phyloP scores from a whole-genome alignment of 2,888 invertebrate genomes.

The Perithous albicinctus region DNA sequence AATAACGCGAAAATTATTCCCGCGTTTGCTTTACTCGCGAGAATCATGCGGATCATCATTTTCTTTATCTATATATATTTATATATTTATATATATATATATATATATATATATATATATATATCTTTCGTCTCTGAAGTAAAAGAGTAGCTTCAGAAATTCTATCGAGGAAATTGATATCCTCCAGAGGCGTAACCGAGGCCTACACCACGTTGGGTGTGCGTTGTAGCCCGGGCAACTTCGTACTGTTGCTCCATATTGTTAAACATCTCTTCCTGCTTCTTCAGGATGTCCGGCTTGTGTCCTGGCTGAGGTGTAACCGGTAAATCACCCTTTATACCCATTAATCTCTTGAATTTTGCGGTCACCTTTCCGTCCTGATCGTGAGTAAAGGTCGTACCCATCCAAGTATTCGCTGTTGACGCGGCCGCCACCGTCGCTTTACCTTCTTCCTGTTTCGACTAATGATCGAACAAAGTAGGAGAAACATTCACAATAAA shows the following conservation, averaged over 20 bases:
- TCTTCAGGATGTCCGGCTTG: conserved; percentile 88
- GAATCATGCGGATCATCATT: conserved; percentile 27
- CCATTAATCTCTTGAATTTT: conserved; percentile 98
- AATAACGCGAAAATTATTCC: conserved; percentile 2
- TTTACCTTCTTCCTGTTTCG: conserved; percentile 82
- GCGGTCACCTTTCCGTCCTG: conserved; percentile 96
- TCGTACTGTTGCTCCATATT: conserved; percentile 99
- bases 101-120: no score
- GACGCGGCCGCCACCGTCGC: conserved; percentile 75
- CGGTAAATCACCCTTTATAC: conserved; percentile 89
- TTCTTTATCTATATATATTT: conserved; percentile 25
- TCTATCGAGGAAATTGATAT: conserved; percentile 86
- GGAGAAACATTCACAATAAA: conserved; percentile 34
- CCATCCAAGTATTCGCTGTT: conserved; percentile 90
- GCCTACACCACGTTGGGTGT: conserved; percentile 96
- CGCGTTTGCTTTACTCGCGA: conserved; percentile 5
- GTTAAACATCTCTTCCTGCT: conserved; percentile 94
- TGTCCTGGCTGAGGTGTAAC: conserved; percentile 81
- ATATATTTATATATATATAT: conserved; percentile 10
- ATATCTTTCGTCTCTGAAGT: conserved; percentile 27
- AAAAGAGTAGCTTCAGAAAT: conserved; percentile 32
- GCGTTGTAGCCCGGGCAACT: conserved; percentile 97
- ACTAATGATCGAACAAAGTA: conserved; percentile 67
- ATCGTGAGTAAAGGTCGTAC: conserved; percentile 95
- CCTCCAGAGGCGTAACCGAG: conserved; percentile 90